Evolutionary conservation across 2,888 invertebrate genomes (phyloP), one percentile per base, ranked within the genome.

Genomic region (Drosophila vallismaia): DNA sequence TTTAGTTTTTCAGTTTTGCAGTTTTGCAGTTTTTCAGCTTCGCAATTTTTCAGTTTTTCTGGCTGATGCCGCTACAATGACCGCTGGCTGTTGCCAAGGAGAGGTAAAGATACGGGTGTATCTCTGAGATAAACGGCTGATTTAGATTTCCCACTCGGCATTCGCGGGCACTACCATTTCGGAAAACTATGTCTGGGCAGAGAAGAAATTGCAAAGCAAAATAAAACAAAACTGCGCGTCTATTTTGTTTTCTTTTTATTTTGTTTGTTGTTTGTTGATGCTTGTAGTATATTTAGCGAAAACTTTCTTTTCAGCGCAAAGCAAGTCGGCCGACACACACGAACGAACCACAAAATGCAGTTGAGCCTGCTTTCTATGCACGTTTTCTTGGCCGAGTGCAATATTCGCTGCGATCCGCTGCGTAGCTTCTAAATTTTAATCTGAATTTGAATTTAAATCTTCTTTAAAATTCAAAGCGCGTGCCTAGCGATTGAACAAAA

Each of bases 301-400:
- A 83, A 88, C 84, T 83, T 83, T 83, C 88, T 86, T 80, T 83
- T 83, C 63, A 71, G 68, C 69, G 72, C 62, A 67, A 76, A 76
- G 80, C 79, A 70, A 79, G 77, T 76, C 76, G 59, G 46, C 64
- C 38, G 74, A 82, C 74, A 77, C 71, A 77, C 74, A 71, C 78
- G 62, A 52, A 72, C 76, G 72, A 79, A 80, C 81, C 74, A 62
- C 60, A 67, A 87, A 85, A 82, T 82, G 81, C 81, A 86, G 83
- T 76, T 86, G 69, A 48, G 62, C 53, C 62, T 73, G 86, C 80
- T 83, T 86, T 83, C 86, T 88, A 83, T 79, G 62, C 28, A 56
- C 66, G 42, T 46, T 60, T 58, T 67, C 49, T 51, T 46, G 45
- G 50, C 26, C 31, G 57, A 72, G 36, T 73, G 68, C 73, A 84